These are phyloP conservation scores for Volucella zonaria DNA, from an alignment of 2,888 invertebrate genomes.

Conservation along the genomic window DNA sequence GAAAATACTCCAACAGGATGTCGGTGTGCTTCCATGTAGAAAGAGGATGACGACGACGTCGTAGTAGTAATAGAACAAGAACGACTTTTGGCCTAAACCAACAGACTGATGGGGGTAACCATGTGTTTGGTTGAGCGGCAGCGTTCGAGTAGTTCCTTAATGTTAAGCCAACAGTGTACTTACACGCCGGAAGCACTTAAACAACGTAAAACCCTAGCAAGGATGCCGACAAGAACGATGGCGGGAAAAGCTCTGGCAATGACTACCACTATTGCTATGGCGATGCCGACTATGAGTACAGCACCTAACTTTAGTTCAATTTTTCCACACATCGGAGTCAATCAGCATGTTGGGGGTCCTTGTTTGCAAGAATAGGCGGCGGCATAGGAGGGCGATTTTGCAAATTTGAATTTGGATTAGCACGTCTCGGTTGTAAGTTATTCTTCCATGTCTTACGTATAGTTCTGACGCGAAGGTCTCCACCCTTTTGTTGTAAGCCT, in stretches of 20 bases:
- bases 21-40: conserved; percentile 21
- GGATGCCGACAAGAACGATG: conserved; percentile 48
- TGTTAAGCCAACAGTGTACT: conserved; percentile 71
- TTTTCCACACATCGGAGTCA: conserved; percentile 41
- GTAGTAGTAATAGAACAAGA: background rate
- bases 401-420: conserved; percentile 70
- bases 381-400: conserved; percentile 33
- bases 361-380: conserved; percentile 32
- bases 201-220: conserved; percentile 66
- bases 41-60: background rate
- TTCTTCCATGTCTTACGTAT: conserved; percentile 45
- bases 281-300: conserved; percentile 34
- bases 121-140: conserved; percentile 65
- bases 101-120: conserved; percentile 48
- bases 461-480: conserved; percentile 7
- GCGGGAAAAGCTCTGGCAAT: background rate
- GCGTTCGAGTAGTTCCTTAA: conserved; percentile 64
- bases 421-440: conserved; percentile 66
- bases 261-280: conserved; percentile 1
- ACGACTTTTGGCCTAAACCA: conserved; percentile 56
- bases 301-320: conserved; percentile 27
- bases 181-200: conserved; percentile 72
- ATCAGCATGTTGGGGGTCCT: conserved; percentile 41
- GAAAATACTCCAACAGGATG: conserved; percentile 64
- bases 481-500: conserved; percentile 51